A percentile compares a stretch with the other conserved stretches of the same genome.
Conservation (phyloP, 2,888 invertebrate species). For the Cryptocephalus primarius region DNA sequence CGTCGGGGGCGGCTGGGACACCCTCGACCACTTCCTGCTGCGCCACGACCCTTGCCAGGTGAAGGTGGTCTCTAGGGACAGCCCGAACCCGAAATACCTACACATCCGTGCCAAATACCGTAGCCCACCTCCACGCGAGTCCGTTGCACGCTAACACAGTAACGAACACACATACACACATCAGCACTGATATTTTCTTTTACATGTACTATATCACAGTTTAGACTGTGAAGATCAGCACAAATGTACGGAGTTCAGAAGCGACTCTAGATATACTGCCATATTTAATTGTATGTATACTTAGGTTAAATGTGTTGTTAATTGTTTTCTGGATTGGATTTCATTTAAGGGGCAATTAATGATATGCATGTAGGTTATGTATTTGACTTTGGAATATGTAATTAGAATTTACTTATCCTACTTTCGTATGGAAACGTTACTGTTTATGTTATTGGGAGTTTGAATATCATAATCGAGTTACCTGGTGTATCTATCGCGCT, state of each 20-base stretch:
- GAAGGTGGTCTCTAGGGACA: conserved; percentile 33
- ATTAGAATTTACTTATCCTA: no score
- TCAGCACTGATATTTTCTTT: background rate
- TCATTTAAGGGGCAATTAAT: no score
- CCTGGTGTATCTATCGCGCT: no score
- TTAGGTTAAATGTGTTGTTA: background rate
- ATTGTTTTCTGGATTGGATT: background rate
- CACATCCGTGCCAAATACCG: conserved; percentile 65
- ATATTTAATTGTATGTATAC: background rate
- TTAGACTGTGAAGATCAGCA: background rate
- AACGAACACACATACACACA: background rate
- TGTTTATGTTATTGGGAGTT: no score
- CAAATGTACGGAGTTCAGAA: background rate
- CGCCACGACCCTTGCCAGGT: conserved; percentile 82
- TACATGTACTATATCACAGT: background rate
- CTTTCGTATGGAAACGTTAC: no score
- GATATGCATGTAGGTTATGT: no score
- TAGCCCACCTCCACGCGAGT: conserved; percentile 54
- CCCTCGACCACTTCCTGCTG: conserved; percentile 81
- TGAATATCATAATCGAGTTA: no score
- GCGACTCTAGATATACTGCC: background rate
- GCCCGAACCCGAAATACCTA: conserved; percentile 41
- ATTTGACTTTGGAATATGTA: no score
- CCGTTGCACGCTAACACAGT: conserved; percentile 32
- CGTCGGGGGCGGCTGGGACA: conserved; percentile 85